Evolutionary conservation across 2,888 invertebrate genomes (phyloP).

Genomic region (Blera fallax): DNA sequence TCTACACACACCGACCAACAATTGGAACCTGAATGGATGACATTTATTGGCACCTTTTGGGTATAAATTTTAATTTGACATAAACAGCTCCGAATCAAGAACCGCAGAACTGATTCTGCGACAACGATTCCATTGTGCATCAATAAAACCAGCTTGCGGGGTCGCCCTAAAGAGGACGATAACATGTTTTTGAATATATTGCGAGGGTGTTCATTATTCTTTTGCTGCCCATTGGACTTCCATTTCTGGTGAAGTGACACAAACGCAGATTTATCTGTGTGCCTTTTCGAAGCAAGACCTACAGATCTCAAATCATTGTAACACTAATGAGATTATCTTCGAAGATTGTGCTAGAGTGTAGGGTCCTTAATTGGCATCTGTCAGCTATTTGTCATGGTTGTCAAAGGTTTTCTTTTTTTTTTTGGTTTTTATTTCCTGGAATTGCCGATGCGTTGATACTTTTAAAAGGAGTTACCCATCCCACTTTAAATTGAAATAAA

Average conservation of each 20-base stretch:
- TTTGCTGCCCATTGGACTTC: slow-evolving; percentile 22
- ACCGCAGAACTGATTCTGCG: slow-evolving; percentile 7
- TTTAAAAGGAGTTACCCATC: background rate
- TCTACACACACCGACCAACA: background rate
- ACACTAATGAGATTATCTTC: slow-evolving; percentile 47
- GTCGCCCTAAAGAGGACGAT: background rate
- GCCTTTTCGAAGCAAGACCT: background rate
- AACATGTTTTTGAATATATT: slow-evolving; percentile 58
- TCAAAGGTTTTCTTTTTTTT: background rate
- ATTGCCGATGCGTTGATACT: background rate
- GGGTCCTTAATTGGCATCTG: slow-evolving; percentile 43
- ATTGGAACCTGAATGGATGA: slow-evolving; percentile 36
- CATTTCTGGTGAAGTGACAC: slow-evolving; percentile 49
- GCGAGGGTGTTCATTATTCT: slow-evolving; percentile 61
- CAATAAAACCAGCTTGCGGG: slow-evolving; percentile 16
- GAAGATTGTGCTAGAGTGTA: background rate
- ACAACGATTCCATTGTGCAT: slow-evolving; percentile 39
- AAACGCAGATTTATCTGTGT: slow-evolving; percentile 34
- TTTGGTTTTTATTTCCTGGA: background rate
- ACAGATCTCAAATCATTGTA: slow-evolving; percentile 20
- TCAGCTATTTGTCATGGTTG: slow-evolving; percentile 20
- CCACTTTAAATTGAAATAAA: background rate
- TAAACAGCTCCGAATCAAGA: slow-evolving; percentile 56
- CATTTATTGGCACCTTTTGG: slow-evolving; percentile 70
- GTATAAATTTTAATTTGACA: slow-evolving; percentile 72